These are phyloP conservation scores for Perognathus longimembris DNA, from an alignment of 2,113 vertebrate species.

Conservation along the genomic window DNA sequence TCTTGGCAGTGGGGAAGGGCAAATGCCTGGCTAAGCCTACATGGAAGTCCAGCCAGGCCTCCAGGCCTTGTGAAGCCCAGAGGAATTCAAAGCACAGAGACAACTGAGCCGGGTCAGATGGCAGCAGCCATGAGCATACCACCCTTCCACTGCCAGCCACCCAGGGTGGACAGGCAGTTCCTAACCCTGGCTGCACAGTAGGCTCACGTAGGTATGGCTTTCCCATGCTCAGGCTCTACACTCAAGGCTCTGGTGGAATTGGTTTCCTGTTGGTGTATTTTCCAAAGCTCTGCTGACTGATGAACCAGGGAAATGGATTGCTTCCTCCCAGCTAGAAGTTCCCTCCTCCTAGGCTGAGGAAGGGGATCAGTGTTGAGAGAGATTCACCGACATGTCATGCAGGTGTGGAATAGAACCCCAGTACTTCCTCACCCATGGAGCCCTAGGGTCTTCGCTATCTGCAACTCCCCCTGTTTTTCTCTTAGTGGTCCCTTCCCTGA, in stretches of 20 bases:
- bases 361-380: background rate
- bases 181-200: background rate
- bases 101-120: background rate
- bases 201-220: background rate
- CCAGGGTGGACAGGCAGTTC: background rate
- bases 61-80: background rate
- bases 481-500: background rate
- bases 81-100: background rate
- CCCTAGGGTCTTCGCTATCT: background rate
- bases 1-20: rapidly evolving
- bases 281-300: background rate
- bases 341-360: background rate
- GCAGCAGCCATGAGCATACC: background rate
- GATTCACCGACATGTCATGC: too few relatives aligned
- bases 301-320: background rate
- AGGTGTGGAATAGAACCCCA: background rate
- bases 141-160: too few relatives aligned
- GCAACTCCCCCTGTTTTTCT: background rate
- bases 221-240: background rate
- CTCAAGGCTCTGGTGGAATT: background rate
- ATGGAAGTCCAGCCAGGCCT: background rate
- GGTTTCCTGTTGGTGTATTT: background rate
- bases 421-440: background rate
- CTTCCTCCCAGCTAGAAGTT: background rate
- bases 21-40: background rate